phyloP scores from a whole-genome alignment of 2,113 vertebrate genomes.

The Apaloderma vittatum region DNA sequence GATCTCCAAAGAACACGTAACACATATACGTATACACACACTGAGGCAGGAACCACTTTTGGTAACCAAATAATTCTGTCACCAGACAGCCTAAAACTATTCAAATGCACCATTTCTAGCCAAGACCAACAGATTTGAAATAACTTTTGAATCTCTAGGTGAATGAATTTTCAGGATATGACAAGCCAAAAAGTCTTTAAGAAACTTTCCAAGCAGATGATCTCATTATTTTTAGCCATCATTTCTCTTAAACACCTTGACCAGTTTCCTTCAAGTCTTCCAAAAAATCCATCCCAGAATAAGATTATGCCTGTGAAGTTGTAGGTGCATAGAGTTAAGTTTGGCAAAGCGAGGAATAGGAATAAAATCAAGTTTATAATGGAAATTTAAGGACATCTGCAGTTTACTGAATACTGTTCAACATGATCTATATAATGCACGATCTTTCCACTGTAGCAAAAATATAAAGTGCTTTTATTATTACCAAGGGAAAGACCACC shows the following conservation, averaged over 20 bases:
- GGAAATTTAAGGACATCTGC: conserved; percentile 45
- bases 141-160: conserved; percentile 19
- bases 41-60: conserved; percentile 21
- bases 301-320: conserved; percentile 45
- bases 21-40: background rate
- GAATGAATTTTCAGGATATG: conserved; percentile 53
- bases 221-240: conserved; percentile 45
- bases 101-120: conserved; percentile 52
- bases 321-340: conserved; percentile 45
- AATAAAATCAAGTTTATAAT: conserved; percentile 29
- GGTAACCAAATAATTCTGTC: conserved; percentile 65
- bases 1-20: background rate
- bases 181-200: conserved; percentile 45
- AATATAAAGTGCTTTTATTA: conserved; percentile 26
- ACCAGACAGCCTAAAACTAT: conserved; percentile 51
- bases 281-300: conserved; percentile 52
- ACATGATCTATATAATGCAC: background rate
- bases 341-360: conserved; percentile 18
- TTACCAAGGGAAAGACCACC: background rate
- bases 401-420: background rate
- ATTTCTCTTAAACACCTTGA: conserved; percentile 65
- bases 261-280: conserved; percentile 57
- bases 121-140: conserved; percentile 60
- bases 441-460: conserved; percentile 32
- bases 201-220: conserved; percentile 61